Evolutionary conservation across 2,888 invertebrate species (phyloP).

Genomic region (Drosophila kuntzei): DNA sequence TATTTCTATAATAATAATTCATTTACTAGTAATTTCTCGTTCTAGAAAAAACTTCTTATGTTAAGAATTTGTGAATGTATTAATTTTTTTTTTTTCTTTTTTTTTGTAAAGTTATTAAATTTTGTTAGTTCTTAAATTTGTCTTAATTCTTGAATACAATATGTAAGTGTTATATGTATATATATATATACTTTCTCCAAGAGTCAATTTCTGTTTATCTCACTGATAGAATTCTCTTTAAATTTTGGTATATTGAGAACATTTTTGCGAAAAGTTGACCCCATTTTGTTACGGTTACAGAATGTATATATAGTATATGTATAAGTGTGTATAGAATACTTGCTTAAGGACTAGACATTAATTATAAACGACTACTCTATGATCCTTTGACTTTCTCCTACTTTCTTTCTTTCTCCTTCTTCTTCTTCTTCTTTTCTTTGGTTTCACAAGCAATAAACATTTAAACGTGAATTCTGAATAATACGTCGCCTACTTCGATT

Average conservation of each 20-base stretch:
- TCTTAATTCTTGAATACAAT: conserved; percentile 28
- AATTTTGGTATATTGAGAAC: not conserved
- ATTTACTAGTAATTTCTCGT: conserved; percentile 20
- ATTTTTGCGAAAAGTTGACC: conserved; percentile 3
- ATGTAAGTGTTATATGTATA: conserved; percentile 21
- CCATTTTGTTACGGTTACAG: not conserved
- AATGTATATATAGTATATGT: conserved; percentile 3
- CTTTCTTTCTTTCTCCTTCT: conserved; percentile 15
- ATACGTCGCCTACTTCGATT: conserved; percentile 24
- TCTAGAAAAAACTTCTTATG: conserved; percentile 37
- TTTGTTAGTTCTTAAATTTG: not conserved
- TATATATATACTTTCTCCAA: not conserved
- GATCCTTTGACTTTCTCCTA: conserved; percentile 9
- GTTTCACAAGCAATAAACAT: conserved; percentile 67
- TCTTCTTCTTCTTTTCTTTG: conserved; percentile 4
- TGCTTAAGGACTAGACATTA: conserved; percentile 46
- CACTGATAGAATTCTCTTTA: not conserved
- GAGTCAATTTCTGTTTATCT: not conserved
- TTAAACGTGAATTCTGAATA: conserved; percentile 65
- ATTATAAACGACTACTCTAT: conserved; percentile 22
- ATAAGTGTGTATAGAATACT: conserved; percentile 38
- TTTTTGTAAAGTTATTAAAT: conserved; percentile 22
- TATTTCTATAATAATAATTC: conserved; percentile 26
- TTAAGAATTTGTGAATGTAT: conserved; percentile 26
- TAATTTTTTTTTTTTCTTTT: conserved; percentile 9